Evolutionary conservation across 2,888 invertebrate genomes (phyloP).

Genomic region (Choristoneura rosaceana): DNA sequence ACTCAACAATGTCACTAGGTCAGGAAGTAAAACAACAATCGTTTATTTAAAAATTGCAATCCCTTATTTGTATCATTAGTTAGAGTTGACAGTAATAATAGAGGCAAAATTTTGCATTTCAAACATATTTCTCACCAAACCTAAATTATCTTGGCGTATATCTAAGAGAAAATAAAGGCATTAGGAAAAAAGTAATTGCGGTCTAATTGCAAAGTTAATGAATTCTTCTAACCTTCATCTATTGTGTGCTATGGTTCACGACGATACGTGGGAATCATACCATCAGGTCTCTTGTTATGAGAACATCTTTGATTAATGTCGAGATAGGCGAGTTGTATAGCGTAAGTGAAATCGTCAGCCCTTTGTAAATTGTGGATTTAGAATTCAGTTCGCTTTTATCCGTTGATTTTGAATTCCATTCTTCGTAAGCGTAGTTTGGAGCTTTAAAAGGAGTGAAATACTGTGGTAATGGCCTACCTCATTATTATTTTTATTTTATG

Average conservation of each 20-base stretch:
- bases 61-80: not conserved
- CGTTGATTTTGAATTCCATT: slow-evolving; percentile 19
- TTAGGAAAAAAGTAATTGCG: slow-evolving; percentile 41
- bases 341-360: slow-evolving; percentile 43
- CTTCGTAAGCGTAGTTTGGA: not conserved
- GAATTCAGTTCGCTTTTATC: slow-evolving; percentile 5
- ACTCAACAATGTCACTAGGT: not conserved
- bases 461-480: not conserved
- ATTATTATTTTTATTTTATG: not conserved
- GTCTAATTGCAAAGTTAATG: slow-evolving; percentile 45
- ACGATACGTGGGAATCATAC: slow-evolving; percentile 50
- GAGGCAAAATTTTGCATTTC: not conserved
- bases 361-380: slow-evolving; percentile 36
- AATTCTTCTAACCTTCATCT: slow-evolving; percentile 44
- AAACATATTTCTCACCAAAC: slow-evolving; percentile 15
- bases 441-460: not conserved
- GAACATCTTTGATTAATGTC: slow-evolving; percentile 50
- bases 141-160: slow-evolving; percentile 40
- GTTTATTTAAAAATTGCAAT: not conserved
- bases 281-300: slow-evolving; percentile 45
- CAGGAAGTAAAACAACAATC: not conserved
- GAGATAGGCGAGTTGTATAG: slow-evolving; percentile 44
- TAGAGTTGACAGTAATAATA: not conserved
- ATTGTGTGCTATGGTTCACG: slow-evolving; percentile 48
- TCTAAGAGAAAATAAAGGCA: slow-evolving; percentile 46